A percentile compares a stretch with the other conserved stretches of the same genome.
Conservation (phyloP, 2,113 vertebrate species). For the Thermophis baileyi region DNA sequence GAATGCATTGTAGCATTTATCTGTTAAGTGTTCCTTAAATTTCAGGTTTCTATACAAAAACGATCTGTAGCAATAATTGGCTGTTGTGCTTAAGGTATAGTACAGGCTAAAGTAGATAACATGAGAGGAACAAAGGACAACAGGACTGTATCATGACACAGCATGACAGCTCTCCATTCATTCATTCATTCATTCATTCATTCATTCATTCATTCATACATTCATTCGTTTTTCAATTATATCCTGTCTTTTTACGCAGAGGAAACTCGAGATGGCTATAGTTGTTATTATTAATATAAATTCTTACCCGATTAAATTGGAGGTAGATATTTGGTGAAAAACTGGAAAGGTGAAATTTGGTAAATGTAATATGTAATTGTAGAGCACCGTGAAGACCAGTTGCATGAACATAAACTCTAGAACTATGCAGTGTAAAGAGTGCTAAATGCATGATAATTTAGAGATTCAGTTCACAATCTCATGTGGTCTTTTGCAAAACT, state of each 20-base stretch:
- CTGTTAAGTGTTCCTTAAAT: not conserved
- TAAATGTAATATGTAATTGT: not conserved
- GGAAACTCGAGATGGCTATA: not conserved
- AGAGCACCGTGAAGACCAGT: not conserved
- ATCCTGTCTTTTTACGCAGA: not conserved
- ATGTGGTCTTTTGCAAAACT: not conserved
- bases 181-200: not conserved
- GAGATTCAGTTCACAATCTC: not conserved
- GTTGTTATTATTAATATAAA: not conserved
- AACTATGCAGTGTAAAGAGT: not conserved
- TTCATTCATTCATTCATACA: not conserved
- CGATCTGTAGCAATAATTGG: not conserved
- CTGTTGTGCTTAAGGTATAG: not conserved
- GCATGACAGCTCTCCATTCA: not conserved
- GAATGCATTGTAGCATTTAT: not conserved
- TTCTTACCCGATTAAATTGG: not conserved
- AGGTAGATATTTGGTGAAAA: not conserved
- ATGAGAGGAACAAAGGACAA: not conserved
- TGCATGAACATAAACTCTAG: not conserved
- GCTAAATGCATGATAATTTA: not conserved
- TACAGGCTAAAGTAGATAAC: not conserved
- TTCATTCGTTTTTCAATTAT: not conserved
- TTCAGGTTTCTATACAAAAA: not conserved
- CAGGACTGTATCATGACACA: not conserved
- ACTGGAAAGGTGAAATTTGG: not conserved